Evolutionary conservation across 2,113 vertebrate species (phyloP).

Genomic region (Thalassarche chlororhynchos): DNA sequence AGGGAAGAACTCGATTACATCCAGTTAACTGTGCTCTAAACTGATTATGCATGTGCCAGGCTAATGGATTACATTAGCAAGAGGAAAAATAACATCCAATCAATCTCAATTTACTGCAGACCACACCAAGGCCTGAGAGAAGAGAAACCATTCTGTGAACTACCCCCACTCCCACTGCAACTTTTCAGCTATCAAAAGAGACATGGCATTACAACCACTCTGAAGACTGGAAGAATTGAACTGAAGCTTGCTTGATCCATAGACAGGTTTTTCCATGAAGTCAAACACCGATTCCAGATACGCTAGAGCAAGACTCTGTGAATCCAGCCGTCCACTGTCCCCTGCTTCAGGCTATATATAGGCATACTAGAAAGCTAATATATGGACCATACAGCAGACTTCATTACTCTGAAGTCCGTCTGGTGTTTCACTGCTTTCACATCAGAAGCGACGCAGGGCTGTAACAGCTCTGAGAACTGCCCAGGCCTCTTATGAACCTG

Average conservation of each 20-base stretch:
- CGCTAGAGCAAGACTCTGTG: rapidly evolving
- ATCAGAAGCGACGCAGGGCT: not conserved
- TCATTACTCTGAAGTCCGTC: not conserved
- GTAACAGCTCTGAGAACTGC: not conserved
- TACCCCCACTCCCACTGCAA: constrained; percentile 39
- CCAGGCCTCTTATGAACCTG: not conserved
- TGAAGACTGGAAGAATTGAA: not conserved
- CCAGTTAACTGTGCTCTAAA: constrained; percentile 99
- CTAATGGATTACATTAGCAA: constrained; percentile 99
- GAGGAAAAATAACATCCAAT: constrained; percentile 99
- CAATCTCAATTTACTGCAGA: constrained; percentile 98
- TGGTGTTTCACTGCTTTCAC: not conserved
- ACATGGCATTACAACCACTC: not conserved
- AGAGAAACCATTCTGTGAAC: constrained; percentile 85
- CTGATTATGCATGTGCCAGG: constrained; percentile 99
- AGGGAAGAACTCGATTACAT: constrained; percentile 99
- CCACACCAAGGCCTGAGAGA: constrained; percentile 89
- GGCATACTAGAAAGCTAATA: not conserved
- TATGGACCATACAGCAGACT: not conserved
- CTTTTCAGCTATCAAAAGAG: not conserved
- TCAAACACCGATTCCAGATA: not conserved
- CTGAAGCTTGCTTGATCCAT: not conserved
- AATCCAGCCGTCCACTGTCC: not conserved
- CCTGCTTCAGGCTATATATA: not conserved
- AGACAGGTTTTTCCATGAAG: not conserved